Evolutionary conservation across 1,140 invertebrate genomes (phyloP), one percentile per base, ranked within the genome.

Genomic region (Eupeodes corollae): DNA sequence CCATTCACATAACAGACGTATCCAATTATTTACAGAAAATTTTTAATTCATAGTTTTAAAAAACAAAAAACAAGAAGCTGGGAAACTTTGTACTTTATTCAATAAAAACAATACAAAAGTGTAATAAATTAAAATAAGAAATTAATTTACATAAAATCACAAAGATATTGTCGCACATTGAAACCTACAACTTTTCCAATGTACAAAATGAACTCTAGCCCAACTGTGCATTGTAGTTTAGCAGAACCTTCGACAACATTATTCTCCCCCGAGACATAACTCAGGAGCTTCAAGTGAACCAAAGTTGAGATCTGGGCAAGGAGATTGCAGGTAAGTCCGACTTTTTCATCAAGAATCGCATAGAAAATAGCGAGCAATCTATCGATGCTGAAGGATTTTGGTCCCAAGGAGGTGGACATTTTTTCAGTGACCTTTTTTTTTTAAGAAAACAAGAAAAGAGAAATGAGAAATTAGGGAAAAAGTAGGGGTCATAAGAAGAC

Each of bases 351-450:
- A 13, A 90, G 69, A 55, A 96, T 91, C 1, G 86, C 81, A 71
- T 91, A 93, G 70, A 94, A 95, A 55, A 96, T 94, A 3, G 88
- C 87, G 42, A 95, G 66, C 56, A 95, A 70, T 46, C 91, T 74
- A 61, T 91, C 85, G 14, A 95, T 71, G 2, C 79, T 79, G 60
- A 95, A 94, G 1, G 76, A 70, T 67, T 87, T 86, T 1, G 90
- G 90, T 0, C 87, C 87, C 11, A 83, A 65, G 12, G 75, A 73
- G n/a, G 69, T 74, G 42, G 71, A 76, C 42, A 78, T 55, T 63
- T 77, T 69, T 34, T 74, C 73, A 0, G 64, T 51, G n/a, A 69
- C 68, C 70, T 67, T 14, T 5, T 26, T 26, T 26, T n/a, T n/a
- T n/a, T 37, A 39, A 19, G 12, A 44, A 12, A 57, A 59, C 50